Base-by-base conservation (phyloP, 2,113 vertebrate species). In the Nothocercus julius region DNA sequence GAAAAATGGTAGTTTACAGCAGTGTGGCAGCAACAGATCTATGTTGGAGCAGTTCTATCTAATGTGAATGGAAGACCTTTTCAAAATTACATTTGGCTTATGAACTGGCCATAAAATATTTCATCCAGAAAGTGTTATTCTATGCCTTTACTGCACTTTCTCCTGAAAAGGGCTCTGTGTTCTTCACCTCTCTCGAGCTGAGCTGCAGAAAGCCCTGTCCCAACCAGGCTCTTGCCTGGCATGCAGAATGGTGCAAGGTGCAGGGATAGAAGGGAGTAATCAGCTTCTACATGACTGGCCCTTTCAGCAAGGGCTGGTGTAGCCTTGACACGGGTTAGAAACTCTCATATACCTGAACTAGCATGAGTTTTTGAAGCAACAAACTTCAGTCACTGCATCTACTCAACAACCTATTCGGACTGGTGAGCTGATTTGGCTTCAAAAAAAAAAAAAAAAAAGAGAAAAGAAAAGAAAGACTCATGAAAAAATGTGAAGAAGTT, bases 51-150 rank as follows among this genome's bases (percentile, higher is more conserved):
- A 44, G 13, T 77, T 81, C 25, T 20, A 74, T 6, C 9, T 11
- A 53, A 32, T 34, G 64, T 54, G 28, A n/a, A 77, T 93, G 32
- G 62, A 85, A 90, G 68, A 58, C 1, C 13, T n/a, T 22, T 30
- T 76, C 87, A 44, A 85, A 93, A 80, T 85, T 72, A 74, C 3
- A n/a, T 86, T 74, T 86, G 30, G 11, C 24, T 90, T 12, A 36
- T 18, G 34, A 93, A n/a, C 28, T 58, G 14, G 17, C 32, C 63
- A 21, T 49, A 40, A 83, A 74, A 92, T 73, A 6, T 5, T 58
- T 20, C 11, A 74, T 62, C 16, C 34, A 68, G 32, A 70, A 70
- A 5, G 27, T 53, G 22, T 11, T 8, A 54, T 63, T 82, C 5
- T 34, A 63, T 77, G 34, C 9, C 11, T 25, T 42, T 69, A 40